Percentiles rank a stretch among this genome's conserved stretches.
phyloP scores from a whole-genome alignment of 1,140 invertebrate genomes.

The Hypothenemus hampei region DNA sequence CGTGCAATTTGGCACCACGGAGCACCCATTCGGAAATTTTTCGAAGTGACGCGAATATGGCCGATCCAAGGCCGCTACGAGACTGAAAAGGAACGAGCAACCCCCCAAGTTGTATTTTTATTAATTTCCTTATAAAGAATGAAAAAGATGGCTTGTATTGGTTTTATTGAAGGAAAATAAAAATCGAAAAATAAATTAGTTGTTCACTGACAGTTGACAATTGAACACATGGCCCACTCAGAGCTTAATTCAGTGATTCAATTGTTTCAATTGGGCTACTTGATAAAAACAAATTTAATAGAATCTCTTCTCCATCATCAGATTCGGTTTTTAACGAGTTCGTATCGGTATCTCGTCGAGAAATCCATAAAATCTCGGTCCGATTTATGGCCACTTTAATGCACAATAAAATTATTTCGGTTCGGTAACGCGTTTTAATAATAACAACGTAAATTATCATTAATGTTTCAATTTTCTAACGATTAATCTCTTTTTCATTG shows the following conservation, averaged over 20 bases:
- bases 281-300: neutral
- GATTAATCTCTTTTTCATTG: neutral
- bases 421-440: neutral
- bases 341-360: neutral
- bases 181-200: neutral
- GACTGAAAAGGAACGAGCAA: neutral
- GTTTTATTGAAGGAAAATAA: neutral
- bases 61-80: neutral
- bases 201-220: neutral
- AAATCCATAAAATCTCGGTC: neutral
- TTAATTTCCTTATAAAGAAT: neutral
- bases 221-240: no score
- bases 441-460: no score
- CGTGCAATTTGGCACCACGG: neutral
- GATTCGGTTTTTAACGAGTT: no score
- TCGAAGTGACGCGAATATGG: neutral
- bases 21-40: neutral
- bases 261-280: no score
- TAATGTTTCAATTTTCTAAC: neutral
- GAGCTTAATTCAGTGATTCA: no score
- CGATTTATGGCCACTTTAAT: neutral
- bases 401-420: neutral
- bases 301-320: no score
- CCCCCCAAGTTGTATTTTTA: constrained; percentile 1
- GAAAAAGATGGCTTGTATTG: neutral